Evolutionary conservation across 2,888 invertebrate species (phyloP), one percentile per base, ranked within the genome.

Genomic region (Magallana nippona): DNA sequence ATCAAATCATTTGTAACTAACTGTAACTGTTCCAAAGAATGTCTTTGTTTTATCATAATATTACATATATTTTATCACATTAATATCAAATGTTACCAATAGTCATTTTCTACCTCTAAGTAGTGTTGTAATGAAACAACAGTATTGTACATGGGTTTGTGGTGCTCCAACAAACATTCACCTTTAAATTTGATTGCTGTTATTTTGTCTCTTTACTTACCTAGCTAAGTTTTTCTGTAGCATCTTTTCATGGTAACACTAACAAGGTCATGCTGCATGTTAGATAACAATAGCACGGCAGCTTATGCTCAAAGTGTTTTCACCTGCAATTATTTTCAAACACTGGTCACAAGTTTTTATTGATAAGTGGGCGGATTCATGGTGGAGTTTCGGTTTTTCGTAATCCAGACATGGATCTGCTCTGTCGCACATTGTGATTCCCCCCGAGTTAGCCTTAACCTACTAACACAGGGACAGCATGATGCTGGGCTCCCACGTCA

Each of bases 381-480:
- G 19, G 15, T 13, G 11, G 17, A n/a, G 22, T 71, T 71, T 71
- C 32, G 32, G 32, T 44, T 8, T 71, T 71, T 71, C 32, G 71
- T 71, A 71, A 2, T 15, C 15, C 32, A 71, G 11, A 15, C 13
- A 22, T 71, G 71, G 71, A 71, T 71, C 71, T 71, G 71, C 27
- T 13, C 44, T 71, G 13, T 27, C 15, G 27, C 22, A 27, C 22
- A 27, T 17, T 19, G 62, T 27, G 27, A 27, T 15, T 71, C 71
- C 22, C 22, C 71, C 57, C 17, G 17, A 56, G 19, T 79, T 79
- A 13, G 22, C 79, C 79, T 79, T 79, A 79, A 79, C 79, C 58
- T 27, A 60, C 22, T 32, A 57, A 27, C 77, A 11, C 79, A 87
- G 87, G n/a, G 84, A 84, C 79, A 89, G 89, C 85, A 32, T 89